Conservation (phyloP, 1,140 invertebrate species). For the Aphelenchoides fujianensis region DNA sequence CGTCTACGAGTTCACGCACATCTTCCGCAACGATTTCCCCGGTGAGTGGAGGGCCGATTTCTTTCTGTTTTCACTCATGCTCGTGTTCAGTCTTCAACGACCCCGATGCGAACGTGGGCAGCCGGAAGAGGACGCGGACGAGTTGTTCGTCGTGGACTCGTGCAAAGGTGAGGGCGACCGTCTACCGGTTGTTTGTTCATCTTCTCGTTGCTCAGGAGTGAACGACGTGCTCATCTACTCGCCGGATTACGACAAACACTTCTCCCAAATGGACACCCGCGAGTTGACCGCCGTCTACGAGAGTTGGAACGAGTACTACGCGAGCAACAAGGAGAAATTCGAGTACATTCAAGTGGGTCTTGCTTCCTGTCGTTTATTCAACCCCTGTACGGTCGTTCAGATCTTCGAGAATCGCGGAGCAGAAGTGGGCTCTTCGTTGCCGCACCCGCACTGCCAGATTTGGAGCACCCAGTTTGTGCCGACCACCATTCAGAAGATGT, state of each 20-base stretch:
- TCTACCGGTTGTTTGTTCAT: too few species aligned
- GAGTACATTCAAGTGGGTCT: slow-evolving; percentile 14
- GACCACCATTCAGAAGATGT: slow-evolving; percentile 16
- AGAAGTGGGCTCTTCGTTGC: slow-evolving; percentile 17
- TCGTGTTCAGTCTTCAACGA: slow-evolving; percentile 11
- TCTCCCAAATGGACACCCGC: slow-evolving; percentile 5
- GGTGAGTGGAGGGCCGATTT: too few species aligned
- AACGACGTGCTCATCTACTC: slow-evolving; percentile 11
- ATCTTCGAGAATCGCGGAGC: slow-evolving; percentile 19
- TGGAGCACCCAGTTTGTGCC: slow-evolving; percentile 16
- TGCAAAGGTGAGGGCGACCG: background rate
- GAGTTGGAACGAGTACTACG: slow-evolving; percentile 2
- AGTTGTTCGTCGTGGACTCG: slow-evolving; percentile 1
- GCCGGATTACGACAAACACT: slow-evolving; percentile 22
- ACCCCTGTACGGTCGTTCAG: slow-evolving; percentile 3
- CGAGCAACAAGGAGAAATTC: slow-evolving; percentile 9
- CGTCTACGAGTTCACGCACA: background rate
- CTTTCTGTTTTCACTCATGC: too few species aligned
- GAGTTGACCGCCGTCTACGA: slow-evolving; percentile 7
- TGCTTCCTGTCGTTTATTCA: background rate
- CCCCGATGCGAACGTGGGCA: background rate
- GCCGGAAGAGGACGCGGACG: background rate
- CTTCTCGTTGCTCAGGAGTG: background rate
- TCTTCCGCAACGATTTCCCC: slow-evolving; percentile 17
- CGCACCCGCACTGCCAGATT: slow-evolving; percentile 25